Evolutionary conservation across 2,888 invertebrate species (phyloP), one percentile per base, ranked within the genome.

Genomic region (Diadegma fenestrale): DNA sequence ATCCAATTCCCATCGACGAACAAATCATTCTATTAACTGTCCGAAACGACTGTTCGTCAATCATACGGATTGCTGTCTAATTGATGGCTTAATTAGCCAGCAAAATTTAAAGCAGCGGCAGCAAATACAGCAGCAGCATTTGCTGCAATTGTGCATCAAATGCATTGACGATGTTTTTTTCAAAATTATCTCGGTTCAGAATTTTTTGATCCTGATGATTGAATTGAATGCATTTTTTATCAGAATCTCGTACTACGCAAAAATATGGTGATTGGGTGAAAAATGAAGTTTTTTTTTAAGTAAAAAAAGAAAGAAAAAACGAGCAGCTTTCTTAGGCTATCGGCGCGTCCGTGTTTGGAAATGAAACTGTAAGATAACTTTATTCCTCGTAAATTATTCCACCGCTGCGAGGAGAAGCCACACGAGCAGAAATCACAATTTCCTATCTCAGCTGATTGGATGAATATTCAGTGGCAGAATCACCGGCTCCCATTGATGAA

Each of bases 401-500:
- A 54, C 3, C 26, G 26, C 26, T 7, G n/a, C n/a, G 0, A 17
- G 33, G 63, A 30, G 33, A 33, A 43, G n/a, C n/a, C 43, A 5
- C 6, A 22, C 10, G 54, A 22, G 6, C 30, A 33, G n/a, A 33
- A 58, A 79, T 63, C 17, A 17, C 19, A 51, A 48, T 61, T 63
- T 22, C 19, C 19, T 30, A 45, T 64, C 48, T 64, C 45, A 19
- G 22, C 43, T 14, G 43, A 30, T 19, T 45, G 43, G 43, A 80
- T 80, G 66, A 66, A 71, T 58, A 64, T 78, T 77, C 22, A 26
- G 19, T 43, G 54, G 43, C n/a, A n/a, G 17, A 12, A 2, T 1
- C 48, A 26, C 17, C 30, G 37, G 41, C 14, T 26, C 66, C 17
- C 19, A 48, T 63, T 61, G 83, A 88, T 86, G 88, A 91, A 91